Evolutionary conservation across 2,888 invertebrate species (phyloP), one percentile per base, ranked within the genome.

Genomic region (Punctoribates punctum): DNA sequence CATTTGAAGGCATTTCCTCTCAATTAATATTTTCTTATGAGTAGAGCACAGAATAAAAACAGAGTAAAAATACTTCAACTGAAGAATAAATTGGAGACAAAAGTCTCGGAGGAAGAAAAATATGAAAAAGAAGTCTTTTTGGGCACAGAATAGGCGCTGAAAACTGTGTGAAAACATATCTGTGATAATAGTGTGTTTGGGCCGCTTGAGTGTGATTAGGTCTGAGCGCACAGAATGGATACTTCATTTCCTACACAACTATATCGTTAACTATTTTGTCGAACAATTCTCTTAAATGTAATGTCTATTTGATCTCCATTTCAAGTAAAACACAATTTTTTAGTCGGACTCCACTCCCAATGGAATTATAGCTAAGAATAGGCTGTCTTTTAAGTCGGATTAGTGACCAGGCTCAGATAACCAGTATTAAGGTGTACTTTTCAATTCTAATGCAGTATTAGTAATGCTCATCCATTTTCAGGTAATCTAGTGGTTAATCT

Each of bases 211-310:
- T 54, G 54, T 20, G n/a, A 54, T 54, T 54, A 54, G 20, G 54
- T 20, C 20, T 4, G 5, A 6, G 17, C 6, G 20, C 54, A 34
- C 34, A 34, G 54, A 54, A 54, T 20, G 20, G 54, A 54, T 54
- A 54, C 54, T 54, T 54, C 54, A 54, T 54, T 54, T 54, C 54
- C 54, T 54, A 9, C 42, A 54, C 54, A 6, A 54, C 54, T 54
- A 54, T 54, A 54, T 54, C 54, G 54, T 54, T 54, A 54, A 54
- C 54, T 54, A 54, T 54, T 54, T 54, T 54, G 54, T 54, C 54
- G 8, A 54, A 54, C 54, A 54, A 54, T 54, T 54, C 54, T 54
- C 54, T 17, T 20, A 54, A 54, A 54, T 20, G n/a, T 54, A 54
- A 54, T 54, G 54, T 54, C 54, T 20, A 54, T 54, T 54, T 54